Evolutionary conservation across 2,888 invertebrate species (phyloP).

Genomic region (Morpho achilles): DNA sequence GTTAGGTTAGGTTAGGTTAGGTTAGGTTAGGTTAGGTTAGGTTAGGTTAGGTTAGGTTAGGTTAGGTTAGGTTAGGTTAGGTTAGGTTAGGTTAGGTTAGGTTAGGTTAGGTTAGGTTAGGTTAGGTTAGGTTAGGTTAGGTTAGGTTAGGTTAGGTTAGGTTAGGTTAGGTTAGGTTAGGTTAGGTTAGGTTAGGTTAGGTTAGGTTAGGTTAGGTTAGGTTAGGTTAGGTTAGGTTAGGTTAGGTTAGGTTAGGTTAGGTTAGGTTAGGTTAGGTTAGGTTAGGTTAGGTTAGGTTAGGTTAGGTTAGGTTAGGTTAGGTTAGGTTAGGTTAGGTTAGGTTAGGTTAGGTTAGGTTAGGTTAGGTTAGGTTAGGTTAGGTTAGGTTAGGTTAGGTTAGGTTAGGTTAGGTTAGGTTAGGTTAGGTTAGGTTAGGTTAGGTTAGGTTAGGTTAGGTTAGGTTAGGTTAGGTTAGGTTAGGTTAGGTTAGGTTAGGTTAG

Average conservation of each 20-base stretch:
- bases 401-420: not conserved
- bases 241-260: slow-evolving; percentile 10
- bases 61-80: slow-evolving; percentile 10
- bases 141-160: slow-evolving; percentile 4
- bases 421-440: slow-evolving; percentile 10
- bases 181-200: slow-evolving; percentile 10
- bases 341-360: slow-evolving; percentile 10
- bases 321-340: slow-evolving; percentile 8
- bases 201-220: not conserved
- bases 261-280: slow-evolving; percentile 10
- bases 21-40: not conserved
- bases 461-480: slow-evolving; percentile 10
- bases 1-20: not conserved
- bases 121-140: not conserved
- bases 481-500: slow-evolving; percentile 2
- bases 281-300: slow-evolving; percentile 10
- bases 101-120: slow-evolving; percentile 10
- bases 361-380: slow-evolving; percentile 10
- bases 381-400: slow-evolving; percentile 4
- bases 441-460: slow-evolving; percentile 10
- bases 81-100: slow-evolving; percentile 10
- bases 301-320: not conserved
- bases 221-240: not conserved
- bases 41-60: not conserved
- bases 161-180: slow-evolving; percentile 10